Evolutionary conservation across 2,113 vertebrate genomes (phyloP), one percentile per base, ranked within the genome.

Genomic region (Pogonocichla stellata): DNA sequence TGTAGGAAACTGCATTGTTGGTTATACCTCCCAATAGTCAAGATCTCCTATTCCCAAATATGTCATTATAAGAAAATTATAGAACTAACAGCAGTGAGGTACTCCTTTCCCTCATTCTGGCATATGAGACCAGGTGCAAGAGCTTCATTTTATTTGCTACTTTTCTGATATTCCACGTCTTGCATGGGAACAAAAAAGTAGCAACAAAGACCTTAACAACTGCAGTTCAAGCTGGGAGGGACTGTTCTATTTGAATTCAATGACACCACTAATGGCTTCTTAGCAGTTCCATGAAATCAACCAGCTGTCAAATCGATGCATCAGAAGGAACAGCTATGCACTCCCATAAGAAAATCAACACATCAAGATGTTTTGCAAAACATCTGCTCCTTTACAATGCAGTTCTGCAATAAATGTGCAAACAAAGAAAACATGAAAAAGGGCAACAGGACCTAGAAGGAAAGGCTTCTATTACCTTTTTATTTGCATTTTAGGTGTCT

Each of bases 231-330:
- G 98, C 98, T 98, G 98, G 97, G 98, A 99, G 98, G 98, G 98
- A 98, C 98, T 97, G 98, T 98, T 99, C 98, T 98, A 98, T 99
- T 98, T 99, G 98, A 99, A 99, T 99, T 99, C 99, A 99, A 98
- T 98, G 98, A 98, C 98, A 98, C 97, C 98, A 98, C 99, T 99
- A 99, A 99, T 99, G 99, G 99, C 98, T 99, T 99, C 99, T 99
- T 98, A 99, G 99, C 98, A 99, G 98, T 98, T 98, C 99, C 98
- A 99, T 98, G 98, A 99, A 99, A 99, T 99, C 99, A 99, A 98
- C 98, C 99, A 99, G 99, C 99, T 99, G 99, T 99, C 99, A 99
- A 98, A 98, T 95, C 98, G 98, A 99, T 98, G 99, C 99, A 99
- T 99, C 99, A 98, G 98, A 99, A 99, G 98, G 98, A 99, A 99